Conservation (phyloP, 2,888 invertebrate species). For the Alentia gelatinosa region DNA sequence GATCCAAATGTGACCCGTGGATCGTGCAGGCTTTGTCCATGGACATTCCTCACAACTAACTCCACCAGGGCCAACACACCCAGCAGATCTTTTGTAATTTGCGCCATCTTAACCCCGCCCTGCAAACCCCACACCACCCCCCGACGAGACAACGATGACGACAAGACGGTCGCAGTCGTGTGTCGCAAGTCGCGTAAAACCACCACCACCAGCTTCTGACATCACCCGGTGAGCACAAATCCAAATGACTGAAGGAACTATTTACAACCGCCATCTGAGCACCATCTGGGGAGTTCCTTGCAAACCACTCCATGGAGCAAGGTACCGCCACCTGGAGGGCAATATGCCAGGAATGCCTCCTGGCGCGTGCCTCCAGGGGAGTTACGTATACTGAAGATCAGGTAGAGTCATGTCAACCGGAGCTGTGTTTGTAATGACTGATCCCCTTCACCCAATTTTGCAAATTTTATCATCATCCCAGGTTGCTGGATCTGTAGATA, state of each 20-base stretch:
- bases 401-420: too few species aligned
- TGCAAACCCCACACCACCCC: neutral
- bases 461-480: neutral
- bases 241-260: neutral
- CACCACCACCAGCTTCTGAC: neutral
- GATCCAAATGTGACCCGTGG: slow-evolving; percentile 82
- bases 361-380: too few species aligned
- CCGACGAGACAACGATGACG: neutral
- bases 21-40: slow-evolving; percentile 82
- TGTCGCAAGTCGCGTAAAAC: neutral
- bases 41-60: slow-evolving; percentile 68
- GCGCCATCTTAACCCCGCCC: neutral
- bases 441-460: neutral
- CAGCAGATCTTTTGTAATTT: slow-evolving; percentile 13
- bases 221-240: neutral
- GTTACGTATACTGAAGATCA: too few species aligned
- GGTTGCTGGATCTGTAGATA: neutral
- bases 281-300: neutral
- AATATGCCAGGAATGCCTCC: neutral
- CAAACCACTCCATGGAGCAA: neutral
- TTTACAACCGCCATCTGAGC: neutral
- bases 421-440: too few species aligned
- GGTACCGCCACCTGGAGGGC: neutral
- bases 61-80: neutral
- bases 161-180: neutral